These are phyloP conservation scores for Penaeus monodon DNA, from an alignment of 2,888 invertebrate species.

Conservation along the genomic window DNA sequence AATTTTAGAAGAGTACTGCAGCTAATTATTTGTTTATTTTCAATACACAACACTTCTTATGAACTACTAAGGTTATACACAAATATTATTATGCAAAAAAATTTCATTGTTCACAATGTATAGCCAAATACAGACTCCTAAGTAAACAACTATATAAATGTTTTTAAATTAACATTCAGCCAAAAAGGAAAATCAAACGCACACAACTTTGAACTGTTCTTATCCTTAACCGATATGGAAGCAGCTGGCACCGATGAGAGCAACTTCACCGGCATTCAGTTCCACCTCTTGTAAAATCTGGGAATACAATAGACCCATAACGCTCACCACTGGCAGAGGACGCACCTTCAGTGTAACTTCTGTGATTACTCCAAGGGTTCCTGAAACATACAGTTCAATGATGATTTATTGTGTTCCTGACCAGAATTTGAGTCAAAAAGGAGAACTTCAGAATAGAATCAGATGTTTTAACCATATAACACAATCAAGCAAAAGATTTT, in stretches of 20 bases:
- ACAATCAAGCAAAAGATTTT: too few relatives aligned
- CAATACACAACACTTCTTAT: too few relatives aligned
- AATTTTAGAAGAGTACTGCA: neutral
- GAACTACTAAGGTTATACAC: too few relatives aligned
- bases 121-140: too few relatives aligned
- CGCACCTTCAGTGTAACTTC: constrained; percentile 91
- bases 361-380: constrained; percentile 94
- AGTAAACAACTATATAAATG: too few relatives aligned
- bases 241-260: constrained; percentile 87
- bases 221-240: constrained; percentile 95
- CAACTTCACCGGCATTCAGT: constrained; percentile 88
- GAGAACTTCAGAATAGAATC: too few relatives aligned
- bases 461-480: too few relatives aligned
- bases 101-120: too few relatives aligned
- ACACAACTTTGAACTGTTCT: constrained; percentile 97
- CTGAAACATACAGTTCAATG: constrained; percentile 67
- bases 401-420: neutral
- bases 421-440: neutral
- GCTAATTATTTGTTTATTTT: too few relatives aligned
- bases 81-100: too few relatives aligned
- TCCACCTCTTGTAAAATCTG: constrained; percentile 87
- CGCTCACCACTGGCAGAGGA: constrained; percentile 85
- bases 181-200: constrained; percentile 62
- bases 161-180: too few relatives aligned
- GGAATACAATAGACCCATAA: constrained; percentile 96